Percentiles rank a stretch among this genome's conserved stretches.
Evolutionary conservation across 2,888 invertebrate species (phyloP).

Genomic region (Eristalinus sepulchralis): DNA sequence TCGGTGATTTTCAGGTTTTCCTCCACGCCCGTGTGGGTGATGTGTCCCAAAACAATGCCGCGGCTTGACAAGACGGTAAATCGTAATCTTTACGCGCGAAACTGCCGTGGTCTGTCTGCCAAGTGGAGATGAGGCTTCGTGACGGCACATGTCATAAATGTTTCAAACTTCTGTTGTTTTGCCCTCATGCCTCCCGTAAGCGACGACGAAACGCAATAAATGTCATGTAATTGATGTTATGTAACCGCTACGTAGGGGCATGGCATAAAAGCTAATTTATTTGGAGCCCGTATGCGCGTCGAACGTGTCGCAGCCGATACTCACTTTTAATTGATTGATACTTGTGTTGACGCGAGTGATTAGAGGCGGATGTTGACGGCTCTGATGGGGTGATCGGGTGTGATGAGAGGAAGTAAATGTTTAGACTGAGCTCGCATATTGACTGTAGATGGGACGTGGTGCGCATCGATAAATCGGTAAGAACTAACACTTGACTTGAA

Average conservation of each 20-base stretch:
- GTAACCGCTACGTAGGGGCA: background rate
- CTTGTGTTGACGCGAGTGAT: background rate
- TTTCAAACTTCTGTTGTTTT: background rate
- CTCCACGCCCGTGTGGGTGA: constrained; percentile 36
- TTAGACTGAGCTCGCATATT: too few species aligned
- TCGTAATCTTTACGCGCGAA: background rate
- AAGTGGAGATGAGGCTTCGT: background rate
- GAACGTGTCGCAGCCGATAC: background rate
- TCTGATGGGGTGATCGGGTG: background rate
- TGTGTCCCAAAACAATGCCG: constrained; percentile 36
- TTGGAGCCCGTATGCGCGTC: background rate
- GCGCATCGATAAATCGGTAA: too few species aligned
- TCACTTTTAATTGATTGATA: constrained; percentile 4
- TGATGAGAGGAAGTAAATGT: background rate
- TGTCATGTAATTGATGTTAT: background rate
- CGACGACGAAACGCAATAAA: background rate
- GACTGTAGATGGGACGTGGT: too few species aligned
- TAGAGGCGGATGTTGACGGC: background rate
- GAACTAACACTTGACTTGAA: too few species aligned
- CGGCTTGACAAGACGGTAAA: constrained; percentile 29
- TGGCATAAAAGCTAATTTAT: background rate
- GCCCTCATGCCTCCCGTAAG: background rate
- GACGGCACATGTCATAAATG: background rate
- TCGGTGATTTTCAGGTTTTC: background rate
- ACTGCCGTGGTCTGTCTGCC: background rate